phyloP scores from a whole-genome alignment of 2,797 vertebrate species.

The Cuniculus paca region DNA sequence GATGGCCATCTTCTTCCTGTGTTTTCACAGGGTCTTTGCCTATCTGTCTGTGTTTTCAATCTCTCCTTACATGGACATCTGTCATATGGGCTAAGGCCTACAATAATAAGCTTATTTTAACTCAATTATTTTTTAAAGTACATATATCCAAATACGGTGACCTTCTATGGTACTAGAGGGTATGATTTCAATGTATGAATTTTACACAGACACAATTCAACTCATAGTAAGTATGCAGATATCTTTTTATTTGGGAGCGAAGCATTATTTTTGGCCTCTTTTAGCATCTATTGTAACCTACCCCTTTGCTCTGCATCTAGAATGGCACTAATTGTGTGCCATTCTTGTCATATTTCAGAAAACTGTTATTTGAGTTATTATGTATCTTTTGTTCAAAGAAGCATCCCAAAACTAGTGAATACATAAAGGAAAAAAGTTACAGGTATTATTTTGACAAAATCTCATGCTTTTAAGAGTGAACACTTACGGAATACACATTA shows the following conservation, averaged over 20 bases:
- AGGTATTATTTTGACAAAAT: neutral
- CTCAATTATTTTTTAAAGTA: neutral
- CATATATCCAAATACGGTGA: neutral
- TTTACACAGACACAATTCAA: neutral
- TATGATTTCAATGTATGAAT: neutral
- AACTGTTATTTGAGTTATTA: neutral
- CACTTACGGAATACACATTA: neutral
- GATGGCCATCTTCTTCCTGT: neutral
- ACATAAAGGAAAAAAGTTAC: neutral
- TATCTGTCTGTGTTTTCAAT: neutral
- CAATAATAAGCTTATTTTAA: neutral
- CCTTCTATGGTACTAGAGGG: neutral
- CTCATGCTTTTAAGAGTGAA: neutral
- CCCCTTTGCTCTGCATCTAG: neutral
- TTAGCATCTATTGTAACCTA: neutral
- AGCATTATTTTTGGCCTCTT: neutral
- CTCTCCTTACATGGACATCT: neutral
- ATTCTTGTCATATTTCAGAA: neutral
- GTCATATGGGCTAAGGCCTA: neutral
- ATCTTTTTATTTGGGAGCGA: fast-evolving
- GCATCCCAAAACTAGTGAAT: neutral
- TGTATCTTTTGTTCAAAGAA: neutral
- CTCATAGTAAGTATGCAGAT: neutral
- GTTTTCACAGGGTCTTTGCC: neutral
- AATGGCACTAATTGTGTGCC: neutral